Evolutionary conservation across 2,888 invertebrate species (phyloP).

Genomic region (Athalia circularis): DNA sequence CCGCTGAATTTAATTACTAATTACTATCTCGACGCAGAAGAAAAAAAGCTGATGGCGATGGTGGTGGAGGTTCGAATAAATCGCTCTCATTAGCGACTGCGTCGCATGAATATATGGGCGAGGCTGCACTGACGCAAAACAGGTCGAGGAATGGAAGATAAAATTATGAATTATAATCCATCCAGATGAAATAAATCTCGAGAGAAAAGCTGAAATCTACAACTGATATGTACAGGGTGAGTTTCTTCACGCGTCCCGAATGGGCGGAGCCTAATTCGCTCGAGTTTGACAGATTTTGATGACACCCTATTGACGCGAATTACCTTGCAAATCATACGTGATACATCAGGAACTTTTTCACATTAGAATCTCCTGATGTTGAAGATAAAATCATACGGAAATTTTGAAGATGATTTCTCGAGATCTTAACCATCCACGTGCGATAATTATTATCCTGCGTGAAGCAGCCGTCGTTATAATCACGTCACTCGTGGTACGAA

Average conservation of each 20-base stretch:
- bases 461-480: no score
- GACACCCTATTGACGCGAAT: no score
- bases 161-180: background rate
- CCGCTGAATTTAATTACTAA: conserved; percentile 17
- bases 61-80: background rate
- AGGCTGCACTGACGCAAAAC: background rate
- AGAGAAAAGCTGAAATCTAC: background rate
- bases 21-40: conserved; percentile 20
- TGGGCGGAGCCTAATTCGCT: no score
- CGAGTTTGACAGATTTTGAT: no score
- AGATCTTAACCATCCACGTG: background rate
- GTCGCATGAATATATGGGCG: background rate
- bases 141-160: background rate
- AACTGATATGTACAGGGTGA: background rate
- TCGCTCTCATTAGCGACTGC: conserved; percentile 27
- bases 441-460: no score
- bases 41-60: no score
- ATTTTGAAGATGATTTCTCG: background rate
- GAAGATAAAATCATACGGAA: no score
- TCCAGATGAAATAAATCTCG: background rate
- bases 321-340: background rate
- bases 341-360: no score
- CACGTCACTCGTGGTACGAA: no score
- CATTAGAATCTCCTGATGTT: no score
- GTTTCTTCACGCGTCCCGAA: no score